Evolutionary conservation across 1,140 invertebrate species (phyloP).

Genomic region (Halesus radiatus): DNA sequence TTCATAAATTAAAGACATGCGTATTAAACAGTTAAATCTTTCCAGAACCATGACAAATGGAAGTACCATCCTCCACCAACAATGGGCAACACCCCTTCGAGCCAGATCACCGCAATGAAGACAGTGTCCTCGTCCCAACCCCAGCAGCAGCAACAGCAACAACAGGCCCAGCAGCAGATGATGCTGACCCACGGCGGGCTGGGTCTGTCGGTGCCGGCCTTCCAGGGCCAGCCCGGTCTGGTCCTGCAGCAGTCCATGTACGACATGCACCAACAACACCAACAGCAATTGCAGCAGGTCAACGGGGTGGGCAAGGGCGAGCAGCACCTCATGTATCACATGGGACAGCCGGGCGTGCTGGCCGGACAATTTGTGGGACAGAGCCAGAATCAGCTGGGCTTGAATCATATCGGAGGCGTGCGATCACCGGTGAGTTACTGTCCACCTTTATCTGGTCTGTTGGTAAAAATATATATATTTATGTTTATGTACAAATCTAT

Average conservation of each 20-base stretch:
- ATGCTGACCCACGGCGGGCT: conserved; percentile 44
- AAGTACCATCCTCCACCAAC: conserved; percentile 71
- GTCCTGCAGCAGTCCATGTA: conserved; percentile 69
- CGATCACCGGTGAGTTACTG: conserved; percentile 69
- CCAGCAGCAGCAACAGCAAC: conserved; percentile 66
- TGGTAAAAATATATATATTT: too few relatives aligned
- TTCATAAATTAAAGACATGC: too few relatives aligned
- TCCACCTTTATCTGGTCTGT: not conserved
- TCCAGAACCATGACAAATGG: conserved; percentile 82
- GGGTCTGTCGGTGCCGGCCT: not conserved
- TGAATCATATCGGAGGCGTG: conserved; percentile 71
- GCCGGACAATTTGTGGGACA: conserved; percentile 77
- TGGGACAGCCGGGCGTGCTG: conserved; percentile 77
- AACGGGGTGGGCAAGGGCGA: conserved; percentile 74
- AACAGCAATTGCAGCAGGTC: conserved; percentile 70
- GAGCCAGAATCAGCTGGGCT: conserved; percentile 71
- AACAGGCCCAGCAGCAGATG: not conserved
- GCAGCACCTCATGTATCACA: conserved; percentile 77
- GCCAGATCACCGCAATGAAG: conserved; percentile 68
- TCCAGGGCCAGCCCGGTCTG: conserved; percentile 50
- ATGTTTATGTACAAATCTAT: too few relatives aligned
- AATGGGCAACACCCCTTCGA: conserved; percentile 64
- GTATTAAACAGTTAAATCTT: conserved; percentile 51
- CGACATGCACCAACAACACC: conserved; percentile 71
- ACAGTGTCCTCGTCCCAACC: conserved; percentile 71